Percentiles rank a stretch among this genome's conserved stretches.
phyloP scores from a whole-genome alignment of 1,140 invertebrate species.

The Zaprionus gabonicus region DNA sequence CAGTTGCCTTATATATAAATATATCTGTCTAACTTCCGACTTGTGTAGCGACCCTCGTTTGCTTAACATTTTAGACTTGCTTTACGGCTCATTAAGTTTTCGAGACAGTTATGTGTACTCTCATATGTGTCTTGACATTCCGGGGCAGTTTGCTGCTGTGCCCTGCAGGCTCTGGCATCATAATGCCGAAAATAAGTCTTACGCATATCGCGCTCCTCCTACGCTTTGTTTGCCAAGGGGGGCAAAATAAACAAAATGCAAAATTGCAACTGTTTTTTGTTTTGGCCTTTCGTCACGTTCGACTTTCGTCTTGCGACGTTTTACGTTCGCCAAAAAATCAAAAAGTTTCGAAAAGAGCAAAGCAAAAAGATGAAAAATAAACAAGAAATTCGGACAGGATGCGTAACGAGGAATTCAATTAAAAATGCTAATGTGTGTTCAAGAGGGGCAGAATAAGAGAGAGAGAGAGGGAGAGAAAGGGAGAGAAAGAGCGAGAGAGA shows the following conservation, averaged over 20 bases:
- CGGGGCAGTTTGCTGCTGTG: neutral
- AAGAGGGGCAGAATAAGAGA: conserved; percentile 19
- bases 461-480: neutral
- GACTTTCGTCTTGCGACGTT: conserved; percentile 10
- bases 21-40: no score
- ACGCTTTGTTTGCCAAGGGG: conserved; percentile 1
- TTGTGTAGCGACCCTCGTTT: neutral
- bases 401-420: conserved; percentile 65
- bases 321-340: conserved; percentile 21
- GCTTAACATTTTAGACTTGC: conserved; percentile 46
- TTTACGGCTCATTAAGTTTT: conserved; percentile 58
- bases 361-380: conserved; percentile 42
- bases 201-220: conserved; percentile 49
- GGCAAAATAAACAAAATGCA: conserved; percentile 66
- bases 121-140: neutral
- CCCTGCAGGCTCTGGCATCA: conserved; percentile 53
- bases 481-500: neutral
- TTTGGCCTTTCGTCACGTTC: conserved; percentile 66
- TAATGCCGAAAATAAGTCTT: conserved; percentile 71
- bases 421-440: conserved; percentile 63
- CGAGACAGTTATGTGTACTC: conserved; percentile 1
- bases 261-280: conserved; percentile 55
- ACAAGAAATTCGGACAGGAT: conserved; percentile 50
- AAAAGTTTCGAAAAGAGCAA: conserved; percentile 47
- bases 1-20: no score